Evolutionary conservation across 2,888 invertebrate genomes (phyloP).

Genomic region (Agonum fuliginosum): DNA sequence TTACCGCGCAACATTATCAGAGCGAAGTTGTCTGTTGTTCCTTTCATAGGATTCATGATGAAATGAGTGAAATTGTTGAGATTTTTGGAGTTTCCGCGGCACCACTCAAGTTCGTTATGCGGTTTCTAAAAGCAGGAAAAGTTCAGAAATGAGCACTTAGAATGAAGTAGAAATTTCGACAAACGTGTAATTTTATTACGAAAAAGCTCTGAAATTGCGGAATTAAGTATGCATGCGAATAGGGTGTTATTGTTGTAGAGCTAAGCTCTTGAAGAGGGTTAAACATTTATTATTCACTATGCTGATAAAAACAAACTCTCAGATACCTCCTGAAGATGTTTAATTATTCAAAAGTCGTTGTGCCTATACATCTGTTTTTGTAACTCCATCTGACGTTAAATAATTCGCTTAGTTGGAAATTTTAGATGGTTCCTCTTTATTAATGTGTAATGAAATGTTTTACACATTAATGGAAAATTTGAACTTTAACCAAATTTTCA

Average conservation of each 20-base stretch:
- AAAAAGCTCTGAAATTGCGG: not conserved
- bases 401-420: slow-evolving; percentile 41
- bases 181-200: not conserved
- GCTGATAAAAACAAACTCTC: not conserved
- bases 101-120: not conserved
- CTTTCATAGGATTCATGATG: not conserved
- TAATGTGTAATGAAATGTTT: slow-evolving; percentile 44
- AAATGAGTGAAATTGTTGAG: slow-evolving; percentile 21
- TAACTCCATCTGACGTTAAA: slow-evolving; percentile 49
- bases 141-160: slow-evolving; percentile 5
- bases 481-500: slow-evolving; percentile 46
- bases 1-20: slow-evolving; percentile 34
- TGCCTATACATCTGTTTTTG: slow-evolving; percentile 49
- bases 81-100: not conserved
- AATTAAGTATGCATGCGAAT: slow-evolving; percentile 7
- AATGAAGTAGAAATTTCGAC: not conserved
- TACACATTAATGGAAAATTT: slow-evolving; percentile 53
- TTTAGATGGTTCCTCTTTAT: slow-evolving; percentile 32
- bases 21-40: not conserved
- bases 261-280: slow-evolving; percentile 8
- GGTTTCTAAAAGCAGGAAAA: slow-evolving; percentile 15
- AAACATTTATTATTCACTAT: slow-evolving; percentile 4
- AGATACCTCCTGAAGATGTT: slow-evolving; percentile 3
- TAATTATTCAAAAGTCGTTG: slow-evolving; percentile 31
- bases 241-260: not conserved